A percentile compares a stretch with the other conserved stretches of the same genome.
These are phyloP conservation scores for Cephus pulcher DNA, from an alignment of 2,888 invertebrate genomes.

Conservation along the genomic window DNA sequence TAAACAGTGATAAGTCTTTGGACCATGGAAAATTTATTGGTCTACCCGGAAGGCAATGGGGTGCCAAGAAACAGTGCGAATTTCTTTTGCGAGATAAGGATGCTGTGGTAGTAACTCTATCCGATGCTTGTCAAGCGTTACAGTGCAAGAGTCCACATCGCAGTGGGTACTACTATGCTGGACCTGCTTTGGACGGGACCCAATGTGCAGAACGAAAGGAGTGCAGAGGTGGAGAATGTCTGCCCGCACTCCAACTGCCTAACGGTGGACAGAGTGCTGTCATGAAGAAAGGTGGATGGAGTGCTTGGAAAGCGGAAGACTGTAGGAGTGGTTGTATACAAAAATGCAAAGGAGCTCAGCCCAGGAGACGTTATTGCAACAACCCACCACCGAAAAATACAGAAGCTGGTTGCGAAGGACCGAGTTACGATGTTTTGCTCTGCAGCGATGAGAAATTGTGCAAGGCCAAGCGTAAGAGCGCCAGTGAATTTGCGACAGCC, in stretches of 20 bases:
- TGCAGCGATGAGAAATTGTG: constrained; percentile 77
- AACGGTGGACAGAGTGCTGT: constrained; percentile 44
- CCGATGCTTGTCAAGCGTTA: constrained; percentile 74
- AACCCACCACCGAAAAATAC: constrained; percentile 67
- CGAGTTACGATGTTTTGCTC: constrained; percentile 73
- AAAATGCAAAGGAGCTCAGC: constrained; percentile 73
- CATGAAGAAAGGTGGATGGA: constrained; percentile 72
- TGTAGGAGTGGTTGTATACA: constrained; percentile 78
- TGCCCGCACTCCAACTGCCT: constrained; percentile 28
- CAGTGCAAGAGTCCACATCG: constrained; percentile 80
- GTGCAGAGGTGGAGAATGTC: constrained; percentile 57
- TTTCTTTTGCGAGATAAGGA: constrained; percentile 76
- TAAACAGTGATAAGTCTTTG: constrained; percentile 61
- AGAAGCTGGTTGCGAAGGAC: constrained; percentile 73
- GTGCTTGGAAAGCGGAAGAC: constrained; percentile 71
- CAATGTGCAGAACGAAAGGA: constrained; percentile 76
- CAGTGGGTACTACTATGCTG: constrained; percentile 80
- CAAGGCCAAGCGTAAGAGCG: constrained; percentile 68
- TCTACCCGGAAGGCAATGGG: constrained; percentile 78
- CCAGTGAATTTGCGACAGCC: constrained; percentile 72
- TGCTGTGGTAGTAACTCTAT: constrained; percentile 69
- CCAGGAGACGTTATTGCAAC: constrained; percentile 71
- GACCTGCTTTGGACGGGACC: constrained; percentile 87
- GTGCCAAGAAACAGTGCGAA: constrained; percentile 82
- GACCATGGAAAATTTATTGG: constrained; percentile 75